These are phyloP conservation scores for Thymelicus sylvestris DNA, from an alignment of 2,888 invertebrate species.

Conservation along the genomic window DNA sequence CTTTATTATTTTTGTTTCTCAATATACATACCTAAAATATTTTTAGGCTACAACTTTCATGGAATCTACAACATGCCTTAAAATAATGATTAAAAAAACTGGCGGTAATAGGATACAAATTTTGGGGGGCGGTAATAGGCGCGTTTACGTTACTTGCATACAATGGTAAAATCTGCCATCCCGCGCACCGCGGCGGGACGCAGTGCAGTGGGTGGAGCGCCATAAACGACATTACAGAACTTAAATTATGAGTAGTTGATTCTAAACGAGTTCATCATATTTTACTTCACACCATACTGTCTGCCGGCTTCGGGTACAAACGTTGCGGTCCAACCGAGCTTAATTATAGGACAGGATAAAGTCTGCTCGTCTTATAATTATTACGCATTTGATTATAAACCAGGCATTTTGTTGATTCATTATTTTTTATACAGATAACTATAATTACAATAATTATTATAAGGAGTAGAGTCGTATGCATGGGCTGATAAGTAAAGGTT, in stretches of 20 bases:
- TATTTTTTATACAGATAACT: not conserved
- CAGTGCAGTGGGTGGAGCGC: no score
- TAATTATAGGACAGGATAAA: constrained; percentile 11
- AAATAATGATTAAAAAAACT: no score
- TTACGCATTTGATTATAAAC: not conserved
- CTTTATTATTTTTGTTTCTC: no score
- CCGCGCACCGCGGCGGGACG: no score
- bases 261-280: constrained; percentile 3
- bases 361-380: constrained; percentile 1
- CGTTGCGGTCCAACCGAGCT: not conserved
- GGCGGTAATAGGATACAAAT: no score
- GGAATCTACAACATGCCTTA: no score
- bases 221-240: not conserved
- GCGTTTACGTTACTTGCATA: no score
- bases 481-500: no score
- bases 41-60: no score
- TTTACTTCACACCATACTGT: constrained; percentile 21
- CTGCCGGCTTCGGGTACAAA: constrained; percentile 1
- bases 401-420: constrained; percentile 15
- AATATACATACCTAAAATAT: no score
- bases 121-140: no score
- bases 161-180: no score
- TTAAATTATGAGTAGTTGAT: constrained; percentile 2
- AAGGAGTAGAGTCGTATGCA: not conserved
- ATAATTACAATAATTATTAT: not conserved